Conservation (phyloP, 2,888 invertebrate genomes). For the Agrochola macilenta region DNA sequence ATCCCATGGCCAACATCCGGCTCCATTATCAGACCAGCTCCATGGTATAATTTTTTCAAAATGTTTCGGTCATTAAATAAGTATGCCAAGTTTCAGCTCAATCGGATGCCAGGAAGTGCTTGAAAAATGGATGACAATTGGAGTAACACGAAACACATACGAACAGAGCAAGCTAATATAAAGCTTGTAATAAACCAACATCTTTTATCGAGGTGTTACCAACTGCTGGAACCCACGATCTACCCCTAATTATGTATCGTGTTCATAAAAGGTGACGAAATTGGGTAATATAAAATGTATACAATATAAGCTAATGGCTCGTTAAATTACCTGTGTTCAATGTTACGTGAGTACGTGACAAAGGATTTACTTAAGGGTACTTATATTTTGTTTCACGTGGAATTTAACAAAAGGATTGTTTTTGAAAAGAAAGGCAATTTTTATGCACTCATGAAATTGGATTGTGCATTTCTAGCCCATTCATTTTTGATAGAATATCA, state of each 20-base stretch:
- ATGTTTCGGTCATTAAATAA: no score
- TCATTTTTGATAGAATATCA: background rate
- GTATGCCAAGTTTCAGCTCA: no score
- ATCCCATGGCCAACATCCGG: no score
- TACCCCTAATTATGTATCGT: background rate
- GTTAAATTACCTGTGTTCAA: conserved; percentile 18
- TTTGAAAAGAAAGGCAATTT: background rate
- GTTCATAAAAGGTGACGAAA: conserved; percentile 6
- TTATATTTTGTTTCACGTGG: background rate
- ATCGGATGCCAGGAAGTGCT: no score
- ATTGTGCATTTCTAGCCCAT: background rate
- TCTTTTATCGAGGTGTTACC: background rate
- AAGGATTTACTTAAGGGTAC: background rate
- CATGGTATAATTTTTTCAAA: no score
- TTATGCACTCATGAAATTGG: background rate
- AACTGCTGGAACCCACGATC: background rate
- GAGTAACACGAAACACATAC: no score
- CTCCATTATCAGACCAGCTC: no score
- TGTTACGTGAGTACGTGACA: conserved; percentile 3
- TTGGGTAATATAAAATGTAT: conserved; percentile 8
- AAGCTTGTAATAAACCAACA: no score
- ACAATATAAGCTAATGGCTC: conserved; percentile 19
- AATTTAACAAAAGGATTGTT: background rate
- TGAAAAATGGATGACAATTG: no score
- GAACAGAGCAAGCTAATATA: no score